A percentile compares a stretch with the other conserved stretches of the same genome.
phyloP scores from a whole-genome alignment of 2,888 invertebrate species.

The Dione vanillae region DNA sequence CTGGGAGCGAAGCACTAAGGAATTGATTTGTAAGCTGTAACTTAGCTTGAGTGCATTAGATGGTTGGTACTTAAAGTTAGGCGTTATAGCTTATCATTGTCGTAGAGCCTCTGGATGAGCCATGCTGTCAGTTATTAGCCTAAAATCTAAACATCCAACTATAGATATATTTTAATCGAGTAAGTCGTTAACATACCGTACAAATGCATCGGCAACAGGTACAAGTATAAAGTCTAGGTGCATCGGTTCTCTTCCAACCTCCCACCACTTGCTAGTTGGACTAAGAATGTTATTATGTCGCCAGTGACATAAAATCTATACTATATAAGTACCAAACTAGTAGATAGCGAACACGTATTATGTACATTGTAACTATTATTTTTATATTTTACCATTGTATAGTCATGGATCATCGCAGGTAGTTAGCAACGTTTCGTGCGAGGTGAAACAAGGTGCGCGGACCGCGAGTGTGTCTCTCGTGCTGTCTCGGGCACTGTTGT shows the following conservation, averaged over 20 bases:
- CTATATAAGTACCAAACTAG: conserved; percentile 83
- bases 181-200: conserved; percentile 31
- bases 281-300: conserved; percentile 61
- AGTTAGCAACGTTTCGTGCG: conserved; percentile 74
- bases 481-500: conserved; percentile 72
- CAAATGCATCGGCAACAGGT: neutral
- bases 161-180: conserved; percentile 20
- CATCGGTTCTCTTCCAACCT: conserved; percentile 60
- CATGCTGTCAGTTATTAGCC: conserved; percentile 39
- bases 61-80: conserved; percentile 70
- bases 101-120: conserved; percentile 43
- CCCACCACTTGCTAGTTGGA: conserved; percentile 77
- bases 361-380: conserved; percentile 82
- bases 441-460: conserved; percentile 63
- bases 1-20: conserved; percentile 74
- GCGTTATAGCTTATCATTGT: conserved; percentile 63
- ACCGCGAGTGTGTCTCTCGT: conserved; percentile 54
- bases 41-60: conserved; percentile 72
- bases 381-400: conserved; percentile 84
- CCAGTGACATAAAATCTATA: conserved; percentile 64
- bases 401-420: conserved; percentile 78
- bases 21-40: conserved; percentile 77
- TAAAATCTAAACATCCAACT: conserved; percentile 27
- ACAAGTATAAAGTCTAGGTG: conserved; percentile 45
- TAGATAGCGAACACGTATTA: conserved; percentile 82